These are phyloP conservation scores for Odontamblyopus rebecca DNA, from an alignment of 2,797 vertebrate genomes.

Conservation along the genomic window DNA sequence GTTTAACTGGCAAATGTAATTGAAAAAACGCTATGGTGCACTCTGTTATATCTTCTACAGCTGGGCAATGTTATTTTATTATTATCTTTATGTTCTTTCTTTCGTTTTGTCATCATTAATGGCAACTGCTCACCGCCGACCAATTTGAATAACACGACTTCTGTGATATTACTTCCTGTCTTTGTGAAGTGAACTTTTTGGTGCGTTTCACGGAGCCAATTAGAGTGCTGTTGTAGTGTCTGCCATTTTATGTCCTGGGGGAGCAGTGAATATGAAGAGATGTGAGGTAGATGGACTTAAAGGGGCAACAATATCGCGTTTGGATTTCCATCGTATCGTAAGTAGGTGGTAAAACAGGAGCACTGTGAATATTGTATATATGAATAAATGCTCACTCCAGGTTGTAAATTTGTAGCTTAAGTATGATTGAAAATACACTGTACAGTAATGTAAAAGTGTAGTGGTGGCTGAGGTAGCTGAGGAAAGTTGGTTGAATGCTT, in stretches of 20 bases:
- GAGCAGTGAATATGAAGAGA: conserved; percentile 47
- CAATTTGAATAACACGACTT: conserved; percentile 64
- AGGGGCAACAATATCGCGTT: conserved; percentile 21
- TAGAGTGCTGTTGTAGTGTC: conserved; percentile 36
- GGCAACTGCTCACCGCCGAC: conserved; percentile 45
- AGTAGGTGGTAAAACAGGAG: conserved; percentile 6
- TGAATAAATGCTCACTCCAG: background rate
- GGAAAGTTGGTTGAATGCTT: too few relatives aligned
- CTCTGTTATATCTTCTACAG: conserved; percentile 47
- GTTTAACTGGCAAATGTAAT: conserved; percentile 47
- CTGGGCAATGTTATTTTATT: conserved; percentile 28
- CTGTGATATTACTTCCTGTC: conserved; percentile 38
- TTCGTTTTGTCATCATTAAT: conserved; percentile 57
- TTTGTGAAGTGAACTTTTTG: conserved; percentile 50
- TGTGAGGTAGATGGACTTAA: conserved; percentile 23
- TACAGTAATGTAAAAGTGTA: background rate
- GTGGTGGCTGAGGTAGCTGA: background rate
- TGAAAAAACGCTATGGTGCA: conserved; percentile 56
- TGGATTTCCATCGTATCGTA: conserved; percentile 25
- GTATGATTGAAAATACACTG: background rate
- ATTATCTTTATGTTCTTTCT: conserved; percentile 27
- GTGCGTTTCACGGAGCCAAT: conserved; percentile 61
- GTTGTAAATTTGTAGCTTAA: background rate
- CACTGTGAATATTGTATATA: conserved; percentile 8
- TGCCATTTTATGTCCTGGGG: conserved; percentile 18